Base-by-base conservation (phyloP, 2,797 vertebrate genomes). In the Phoxinus dragarum region DNA sequence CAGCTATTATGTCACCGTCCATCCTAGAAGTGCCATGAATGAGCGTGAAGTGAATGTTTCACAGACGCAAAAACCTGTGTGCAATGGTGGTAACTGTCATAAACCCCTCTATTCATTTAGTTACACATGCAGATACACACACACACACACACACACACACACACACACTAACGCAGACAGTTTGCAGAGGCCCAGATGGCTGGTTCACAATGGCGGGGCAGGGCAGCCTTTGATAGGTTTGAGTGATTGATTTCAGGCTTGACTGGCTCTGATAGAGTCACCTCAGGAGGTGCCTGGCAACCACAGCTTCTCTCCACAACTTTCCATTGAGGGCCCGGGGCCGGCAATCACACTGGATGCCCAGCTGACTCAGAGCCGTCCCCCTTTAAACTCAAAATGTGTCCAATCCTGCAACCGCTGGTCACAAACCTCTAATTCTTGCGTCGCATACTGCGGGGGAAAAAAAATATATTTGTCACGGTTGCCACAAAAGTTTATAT, bases 181-280 rank as follows among this genome's bases (percentile, higher is more conserved):
- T 94, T 91, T 92, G 92, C 92, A 88, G 93, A 94, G 93, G 94
- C 94, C 95, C 95, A 96, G 95, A 96, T 96, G 95, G 95, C 93
- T 91, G 91, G 90, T 92, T 93, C 93, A 95, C 95, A 95, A 95
- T 95, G 93, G 94, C 91, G 80, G 92, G 93, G 93, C 93, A 93
- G 92, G 92, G 93, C 93, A 89, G 93, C 94, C 94, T 96, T 96
- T 96, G 95, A 96, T 96, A 95, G 94, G 93, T 95, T 94, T 95
- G 95, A 96, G 95, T 96, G 95, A 96, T 96, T 96, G 95, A 96
- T 96, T 96, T 96, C 94, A 96, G 94, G 96, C 95, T 95, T 94
- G 94, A 95, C 95, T 96, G 94, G 93, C 93, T 96, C 95, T 95
- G 95, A 96, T 95, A 95, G 95, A 95, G 94, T 96, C 95, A 95